phyloP scores from a whole-genome alignment of 2,797 vertebrate species.

The Bovichtus variegatus region DNA sequence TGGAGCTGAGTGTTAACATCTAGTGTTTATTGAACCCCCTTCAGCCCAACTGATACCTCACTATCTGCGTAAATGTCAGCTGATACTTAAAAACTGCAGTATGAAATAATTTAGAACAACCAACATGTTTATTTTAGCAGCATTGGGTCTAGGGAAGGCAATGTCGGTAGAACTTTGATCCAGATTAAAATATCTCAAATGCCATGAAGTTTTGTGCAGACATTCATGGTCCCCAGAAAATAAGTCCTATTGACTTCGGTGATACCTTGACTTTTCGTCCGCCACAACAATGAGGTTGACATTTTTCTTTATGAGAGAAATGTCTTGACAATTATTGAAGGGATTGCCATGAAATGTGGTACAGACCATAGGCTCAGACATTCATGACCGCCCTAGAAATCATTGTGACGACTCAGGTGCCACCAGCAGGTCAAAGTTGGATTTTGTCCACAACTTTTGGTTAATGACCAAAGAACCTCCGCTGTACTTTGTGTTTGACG shows the following conservation, averaged over 20 bases:
- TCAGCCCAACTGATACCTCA: neutral
- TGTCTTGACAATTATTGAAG: no score
- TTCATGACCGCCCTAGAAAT: neutral
- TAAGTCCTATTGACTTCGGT: neutral
- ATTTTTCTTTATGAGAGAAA: neutral
- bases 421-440: neutral
- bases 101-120: neutral
- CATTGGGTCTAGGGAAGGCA: neutral
- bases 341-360: no score
- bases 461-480: neutral
- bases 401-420: neutral
- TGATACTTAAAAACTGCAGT: neutral
- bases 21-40: conserved; percentile 11
- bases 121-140: neutral
- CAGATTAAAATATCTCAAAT: neutral
- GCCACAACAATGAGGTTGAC: neutral
- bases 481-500: neutral
- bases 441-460: neutral
- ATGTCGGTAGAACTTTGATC: neutral
- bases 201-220: neutral
- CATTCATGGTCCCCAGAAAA: neutral
- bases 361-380: neutral
- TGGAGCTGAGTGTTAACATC: neutral
- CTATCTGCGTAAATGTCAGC: neutral
- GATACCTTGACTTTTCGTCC: neutral